Percentiles rank a stretch among this genome's conserved stretches.
Evolutionary conservation across 2,113 vertebrate species (phyloP).

Genomic region (Xiphophorus hellerii): DNA sequence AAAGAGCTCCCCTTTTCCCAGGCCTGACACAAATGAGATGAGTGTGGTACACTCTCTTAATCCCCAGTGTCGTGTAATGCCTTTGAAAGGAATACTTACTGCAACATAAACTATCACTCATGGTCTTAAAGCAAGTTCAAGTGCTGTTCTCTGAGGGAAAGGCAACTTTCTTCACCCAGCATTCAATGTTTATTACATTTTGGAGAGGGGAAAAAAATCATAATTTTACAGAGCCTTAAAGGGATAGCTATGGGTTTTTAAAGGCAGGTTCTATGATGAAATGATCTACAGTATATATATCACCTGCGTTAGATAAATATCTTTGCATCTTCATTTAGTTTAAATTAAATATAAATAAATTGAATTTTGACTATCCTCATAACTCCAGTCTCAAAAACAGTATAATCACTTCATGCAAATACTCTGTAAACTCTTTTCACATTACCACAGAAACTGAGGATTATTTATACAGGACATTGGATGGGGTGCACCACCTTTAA

Average conservation of each 20-base stretch:
- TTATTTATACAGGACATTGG: no score
- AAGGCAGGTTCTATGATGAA: neutral
- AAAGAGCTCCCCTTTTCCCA: conserved; percentile 62
- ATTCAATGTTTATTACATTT: conserved; percentile 36
- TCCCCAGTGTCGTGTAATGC: conserved; percentile 75
- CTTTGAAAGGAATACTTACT: conserved; percentile 73
- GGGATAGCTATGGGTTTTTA: neutral
- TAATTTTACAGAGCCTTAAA: neutral
- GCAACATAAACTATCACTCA: conserved; percentile 67
- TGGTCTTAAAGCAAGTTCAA: conserved; percentile 60
- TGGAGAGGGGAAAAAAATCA: conserved; percentile 43
- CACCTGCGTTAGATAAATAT: neutral
- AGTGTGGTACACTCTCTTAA: conserved; percentile 67
- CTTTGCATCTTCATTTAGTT: neutral
- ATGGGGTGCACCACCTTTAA: no score
- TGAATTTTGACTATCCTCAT: no score
- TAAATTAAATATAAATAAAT: neutral
- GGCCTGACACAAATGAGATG: conserved; percentile 71
- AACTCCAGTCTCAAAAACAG: no score
- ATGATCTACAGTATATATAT: neutral
- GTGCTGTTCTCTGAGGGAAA: conserved; percentile 41
- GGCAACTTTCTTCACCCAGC: conserved; percentile 35
- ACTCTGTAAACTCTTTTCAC: no score
- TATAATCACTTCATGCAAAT: no score
- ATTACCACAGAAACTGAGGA: no score